Base-by-base conservation (phyloP, 2,113 vertebrate genomes). In the Thalassoma bifasciatum region DNA sequence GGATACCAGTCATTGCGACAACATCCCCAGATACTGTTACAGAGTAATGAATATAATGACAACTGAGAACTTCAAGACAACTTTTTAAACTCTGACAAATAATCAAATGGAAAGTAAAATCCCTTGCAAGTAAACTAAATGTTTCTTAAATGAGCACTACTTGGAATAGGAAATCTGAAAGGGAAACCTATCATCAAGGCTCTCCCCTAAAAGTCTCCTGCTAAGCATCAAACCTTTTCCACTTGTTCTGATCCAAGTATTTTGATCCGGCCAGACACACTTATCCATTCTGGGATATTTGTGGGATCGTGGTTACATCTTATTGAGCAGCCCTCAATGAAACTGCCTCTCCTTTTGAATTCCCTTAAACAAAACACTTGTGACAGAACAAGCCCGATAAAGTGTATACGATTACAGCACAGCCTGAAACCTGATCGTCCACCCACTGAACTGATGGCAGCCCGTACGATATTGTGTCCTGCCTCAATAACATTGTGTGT, bases 361-460 rank as follows among this genome's bases (percentile, higher is more conserved):
- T 89, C 75, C 81, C 79, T 87, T 89, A 82, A 92, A 88, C 87
- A 90, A 91, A 91, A 90, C 87, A 85, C 70, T 87, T 88, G 81
- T 79, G 90, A 88, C 81, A 82, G 83, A 82, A 83, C 85, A 78
- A 83, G 86, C 65, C 83, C 34, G 83, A 88, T 90, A 81, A 86
- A 87, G 86, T 86, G 86, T 88, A 83, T 91, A 87, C 80, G 50
- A 83, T 93, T 89, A 90, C 92, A 81, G 80, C 81, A 84, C 78
- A 68, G 57, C 63, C 84, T 82, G 91, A 83, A 93, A 92, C 80
- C 19, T 53, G 53, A 92, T 86, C 85, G 72, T 79, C 24, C 26
- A 60, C 68, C 63, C 76, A 67, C 78, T 82, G 82, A 79, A 78
- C 79, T 77, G 84, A 75, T 54, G 57, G 71, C 62, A 77, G 85